Conservation (phyloP, 2,797 vertebrate species). For the Acestrorhynchus altus region DNA sequence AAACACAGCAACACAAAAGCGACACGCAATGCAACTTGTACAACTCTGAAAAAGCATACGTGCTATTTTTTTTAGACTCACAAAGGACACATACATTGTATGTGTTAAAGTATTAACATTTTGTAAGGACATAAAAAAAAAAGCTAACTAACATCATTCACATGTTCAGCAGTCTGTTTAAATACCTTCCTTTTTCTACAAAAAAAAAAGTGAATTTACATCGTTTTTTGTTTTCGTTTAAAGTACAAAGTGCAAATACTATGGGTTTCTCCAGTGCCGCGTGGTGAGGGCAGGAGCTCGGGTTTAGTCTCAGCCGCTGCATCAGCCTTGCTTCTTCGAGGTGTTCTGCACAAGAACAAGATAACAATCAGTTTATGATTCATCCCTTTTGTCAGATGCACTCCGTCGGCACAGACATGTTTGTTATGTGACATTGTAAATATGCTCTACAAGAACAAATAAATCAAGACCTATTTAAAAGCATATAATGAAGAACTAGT, state of each 20-base stretch:
- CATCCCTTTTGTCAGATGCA: no score
- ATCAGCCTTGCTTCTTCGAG: constrained; percentile 92
- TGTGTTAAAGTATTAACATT: constrained; percentile 83
- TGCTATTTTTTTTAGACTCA: constrained; percentile 75
- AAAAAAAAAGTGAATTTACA: constrained; percentile 95
- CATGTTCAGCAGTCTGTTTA: constrained; percentile 93
- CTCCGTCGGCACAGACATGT: no score
- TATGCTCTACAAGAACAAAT: no score
- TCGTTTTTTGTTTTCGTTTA: constrained; percentile 77
- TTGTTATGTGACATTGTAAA: no score
- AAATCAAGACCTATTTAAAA: no score
- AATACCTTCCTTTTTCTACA: constrained; percentile 95
- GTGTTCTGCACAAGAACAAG: constrained; percentile 77
- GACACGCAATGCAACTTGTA: constrained; percentile 81
- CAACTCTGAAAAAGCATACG: constrained; percentile 74
- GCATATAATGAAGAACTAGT: no score
- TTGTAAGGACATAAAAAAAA: constrained; percentile 76
- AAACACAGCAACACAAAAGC: constrained; percentile 59
- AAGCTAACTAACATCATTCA: constrained; percentile 89
- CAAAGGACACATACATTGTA: constrained; percentile 95
- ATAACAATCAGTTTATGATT: no score
- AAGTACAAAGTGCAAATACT: constrained; percentile 99
- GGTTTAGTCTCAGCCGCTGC: constrained; percentile 58
- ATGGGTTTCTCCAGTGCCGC: constrained; percentile 85
- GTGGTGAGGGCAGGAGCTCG: constrained; percentile 82